Evolutionary conservation across 2,888 invertebrate genomes (phyloP).

Genomic region (Crossocerus cetratus): DNA sequence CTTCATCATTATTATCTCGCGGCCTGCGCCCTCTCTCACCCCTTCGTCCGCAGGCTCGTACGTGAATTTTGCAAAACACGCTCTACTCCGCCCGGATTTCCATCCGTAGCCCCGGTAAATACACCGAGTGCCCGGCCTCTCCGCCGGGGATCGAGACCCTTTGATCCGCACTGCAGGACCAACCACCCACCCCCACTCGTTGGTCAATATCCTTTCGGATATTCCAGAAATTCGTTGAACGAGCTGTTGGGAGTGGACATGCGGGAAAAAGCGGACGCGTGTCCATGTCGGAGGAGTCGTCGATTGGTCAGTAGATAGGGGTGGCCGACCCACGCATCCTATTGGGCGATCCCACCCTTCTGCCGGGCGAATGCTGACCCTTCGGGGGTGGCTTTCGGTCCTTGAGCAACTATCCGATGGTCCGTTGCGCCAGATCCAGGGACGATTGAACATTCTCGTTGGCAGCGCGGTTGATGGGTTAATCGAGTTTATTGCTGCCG

Average conservation of each 20-base stretch:
- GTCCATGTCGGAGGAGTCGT: conserved; percentile 46
- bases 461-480: too few relatives aligned
- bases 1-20: conserved; percentile 76
- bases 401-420: conserved; percentile 45
- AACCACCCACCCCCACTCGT: background rate
- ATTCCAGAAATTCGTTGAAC: background rate
- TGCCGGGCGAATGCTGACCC: conserved; percentile 70
- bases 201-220: background rate
- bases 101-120: conserved; percentile 13
- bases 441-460: too few relatives aligned
- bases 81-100: conserved; percentile 23
- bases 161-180: too few relatives aligned
- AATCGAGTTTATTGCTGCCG: too few relatives aligned
- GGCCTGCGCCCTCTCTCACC: conserved; percentile 48
- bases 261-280: conserved; percentile 29
- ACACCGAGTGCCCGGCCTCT: too few relatives aligned
- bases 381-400: conserved; percentile 64
- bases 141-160: too few relatives aligned
- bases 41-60: conserved; percentile 20
- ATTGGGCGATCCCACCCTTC: conserved; percentile 74
- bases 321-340: conserved; percentile 70
- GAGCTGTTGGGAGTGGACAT: conserved; percentile 24
- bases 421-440: too few relatives aligned
- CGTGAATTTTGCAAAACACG: conserved; percentile 57
- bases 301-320: conserved; percentile 74